These are phyloP conservation scores for Ceratitis capitata DNA, from an alignment of 1,140 invertebrate species.

Conservation along the genomic window DNA sequence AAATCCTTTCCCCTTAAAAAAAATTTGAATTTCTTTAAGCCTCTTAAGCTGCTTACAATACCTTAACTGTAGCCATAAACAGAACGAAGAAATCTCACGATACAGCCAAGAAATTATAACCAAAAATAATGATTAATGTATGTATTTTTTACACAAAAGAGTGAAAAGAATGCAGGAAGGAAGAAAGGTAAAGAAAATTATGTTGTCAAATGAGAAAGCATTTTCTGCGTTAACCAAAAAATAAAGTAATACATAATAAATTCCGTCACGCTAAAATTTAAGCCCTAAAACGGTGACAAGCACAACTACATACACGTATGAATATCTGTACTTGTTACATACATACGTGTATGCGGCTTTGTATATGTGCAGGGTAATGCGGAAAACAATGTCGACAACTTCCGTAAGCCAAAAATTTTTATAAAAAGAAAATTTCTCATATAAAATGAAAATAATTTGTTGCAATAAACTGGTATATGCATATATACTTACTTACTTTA, in stretches of 20 bases:
- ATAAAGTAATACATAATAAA: not conserved
- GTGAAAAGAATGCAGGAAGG: no score
- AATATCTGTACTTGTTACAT: no score
- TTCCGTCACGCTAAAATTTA: constrained; percentile 9
- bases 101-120: not conserved
- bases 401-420: constrained; percentile 8
- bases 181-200: constrained; percentile 3
- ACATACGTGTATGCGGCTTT: not conserved
- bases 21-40: not conserved
- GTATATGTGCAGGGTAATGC: no score
- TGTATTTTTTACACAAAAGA: not conserved
- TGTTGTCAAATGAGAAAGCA: constrained; percentile 19
- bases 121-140: constrained; percentile 21
- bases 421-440: not conserved
- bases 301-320: not conserved
- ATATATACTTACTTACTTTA: not conserved
- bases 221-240: not conserved
- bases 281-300: no score
- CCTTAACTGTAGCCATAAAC: not conserved
- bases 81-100: not conserved
- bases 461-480: not conserved
- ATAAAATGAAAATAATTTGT: constrained; percentile 17
- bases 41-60: not conserved
- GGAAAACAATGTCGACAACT: not conserved
- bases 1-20: not conserved